These are phyloP conservation scores for Cheiracanthium punctorium DNA, from an alignment of 2,888 invertebrate species.

Conservation along the genomic window DNA sequence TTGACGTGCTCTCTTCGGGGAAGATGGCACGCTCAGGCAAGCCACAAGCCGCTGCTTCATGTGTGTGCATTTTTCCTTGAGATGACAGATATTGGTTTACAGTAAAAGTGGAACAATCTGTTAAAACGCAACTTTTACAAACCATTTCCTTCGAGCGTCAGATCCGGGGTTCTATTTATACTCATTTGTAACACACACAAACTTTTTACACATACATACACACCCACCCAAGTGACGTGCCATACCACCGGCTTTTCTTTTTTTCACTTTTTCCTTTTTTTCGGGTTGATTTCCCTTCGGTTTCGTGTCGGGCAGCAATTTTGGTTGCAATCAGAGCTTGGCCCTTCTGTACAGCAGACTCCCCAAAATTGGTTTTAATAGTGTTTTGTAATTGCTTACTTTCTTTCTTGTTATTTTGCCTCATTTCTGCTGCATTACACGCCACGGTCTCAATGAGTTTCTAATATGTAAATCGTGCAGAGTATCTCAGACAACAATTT, in stretches of 20 bases:
- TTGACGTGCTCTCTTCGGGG: not conserved
- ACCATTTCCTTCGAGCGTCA: not conserved
- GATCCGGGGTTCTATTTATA: conserved; percentile 1
- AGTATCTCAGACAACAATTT: too few relatives aligned
- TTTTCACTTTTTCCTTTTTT: not conserved
- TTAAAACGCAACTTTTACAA: conserved; percentile 3
- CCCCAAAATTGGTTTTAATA: conserved; percentile 7
- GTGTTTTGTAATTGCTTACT: conserved; percentile 2
- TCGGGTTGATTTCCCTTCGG: conserved; percentile 10
- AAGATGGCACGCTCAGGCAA: not conserved
- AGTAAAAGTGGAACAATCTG: conserved; percentile 3
- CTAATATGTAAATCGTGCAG: not conserved
- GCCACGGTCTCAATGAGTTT: not conserved
- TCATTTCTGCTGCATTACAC: not conserved
- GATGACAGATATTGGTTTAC: conserved; percentile 1
- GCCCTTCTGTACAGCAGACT: not conserved
- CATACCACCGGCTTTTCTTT: not conserved
- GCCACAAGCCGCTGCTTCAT: not conserved
- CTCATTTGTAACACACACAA: not conserved
- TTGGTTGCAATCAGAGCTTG: conserved; percentile 34
- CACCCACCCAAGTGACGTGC: not conserved
- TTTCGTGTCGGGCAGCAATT: conserved; percentile 20
- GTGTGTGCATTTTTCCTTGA: not conserved
- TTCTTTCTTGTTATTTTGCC: not conserved
- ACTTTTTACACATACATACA: not conserved